Evolutionary conservation across 2,113 vertebrate genomes (phyloP), one percentile per base, ranked within the genome.

Genomic region (Mionectes macconnelli): DNA sequence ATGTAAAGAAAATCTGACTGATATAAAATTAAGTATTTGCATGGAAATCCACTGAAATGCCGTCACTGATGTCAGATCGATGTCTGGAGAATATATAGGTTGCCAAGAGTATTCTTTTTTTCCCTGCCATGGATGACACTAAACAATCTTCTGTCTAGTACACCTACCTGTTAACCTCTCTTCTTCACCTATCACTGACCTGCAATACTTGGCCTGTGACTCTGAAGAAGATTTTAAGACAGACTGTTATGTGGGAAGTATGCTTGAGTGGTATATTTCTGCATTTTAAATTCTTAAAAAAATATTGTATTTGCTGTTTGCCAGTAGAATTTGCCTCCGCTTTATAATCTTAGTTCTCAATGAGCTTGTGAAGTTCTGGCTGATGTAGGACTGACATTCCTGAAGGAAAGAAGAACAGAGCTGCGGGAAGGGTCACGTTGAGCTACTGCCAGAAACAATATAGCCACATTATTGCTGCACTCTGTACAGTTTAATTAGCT

Each of bases 401-500:
- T 95, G 78, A 90, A 4, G 27, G 75, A 84, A 80, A 33, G 59
- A 93, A 44, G 50, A 56, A 40, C 59, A 75, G 68, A 68, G 42
- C 37, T 79, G 37, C 80, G 70, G 72, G 76, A 90, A 92, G 33
- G 35, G 31, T 68, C 39, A 9, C 0, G 6, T 59, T 90, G 85
- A 57, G 39, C 52, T 92, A 59, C 83, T 92, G 83, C 94, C 94
- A 94, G 83, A 88, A 90, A 74, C 68, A 84, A 55, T 69, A 87
- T 6, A 83, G n/a, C 33, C 21, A 6, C 47, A 13, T 85, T 83
- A 77, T 23, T 0, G 0, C 40, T 24, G 14, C 39, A 27, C 33
- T 94, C 33, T 67, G 55, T 80, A 86, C 59, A 70, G 79, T 69
- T 88, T 93, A 90, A 70, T 96, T 93, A 93, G 30, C 50, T 94